These are phyloP conservation scores for Aphelenchoides fujianensis DNA, from an alignment of 1,140 invertebrate genomes.

Conservation along the genomic window DNA sequence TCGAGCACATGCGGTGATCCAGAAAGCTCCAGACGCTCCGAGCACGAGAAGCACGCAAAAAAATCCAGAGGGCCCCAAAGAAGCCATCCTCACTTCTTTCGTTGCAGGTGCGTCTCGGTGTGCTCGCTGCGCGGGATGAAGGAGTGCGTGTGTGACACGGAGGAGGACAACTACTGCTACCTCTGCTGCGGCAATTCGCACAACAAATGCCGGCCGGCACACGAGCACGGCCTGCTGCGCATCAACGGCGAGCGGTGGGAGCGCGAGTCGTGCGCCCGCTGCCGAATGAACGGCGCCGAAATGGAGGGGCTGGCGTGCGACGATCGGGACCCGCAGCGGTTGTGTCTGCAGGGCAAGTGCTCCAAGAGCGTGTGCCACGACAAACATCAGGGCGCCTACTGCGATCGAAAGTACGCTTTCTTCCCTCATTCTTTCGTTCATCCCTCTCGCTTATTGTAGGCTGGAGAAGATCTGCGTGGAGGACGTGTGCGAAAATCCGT, in stretches of 20 bases:
- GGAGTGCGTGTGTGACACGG: slow-evolving; percentile 58
- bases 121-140: slow-evolving; percentile 58
- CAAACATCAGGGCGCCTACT: slow-evolving; percentile 55
- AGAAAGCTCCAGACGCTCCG: too few species aligned
- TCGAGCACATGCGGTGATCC: too few species aligned
- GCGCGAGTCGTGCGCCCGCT: slow-evolving; percentile 55
- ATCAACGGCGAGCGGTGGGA: slow-evolving; percentile 61
- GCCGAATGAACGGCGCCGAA: slow-evolving; percentile 58
- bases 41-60: too few species aligned
- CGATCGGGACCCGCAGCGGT: slow-evolving; percentile 55
- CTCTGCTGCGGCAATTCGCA: slow-evolving; percentile 57
- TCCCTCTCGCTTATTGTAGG: slow-evolving; percentile 35
- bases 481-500: slow-evolving; percentile 60
- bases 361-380: slow-evolving; percentile 61
- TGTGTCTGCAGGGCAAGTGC: slow-evolving; percentile 62
- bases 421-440: background rate
- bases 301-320: slow-evolving; percentile 60
- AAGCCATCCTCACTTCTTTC: background rate
- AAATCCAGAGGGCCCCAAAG: too few species aligned
- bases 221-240: slow-evolving; percentile 56
- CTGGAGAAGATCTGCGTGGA: slow-evolving; percentile 62
- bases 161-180: slow-evolving; percentile 62
- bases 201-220: slow-evolving; percentile 54
- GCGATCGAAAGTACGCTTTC: slow-evolving; percentile 58
- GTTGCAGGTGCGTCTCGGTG: slow-evolving; percentile 59